phyloP scores from a whole-genome alignment of 2,888 invertebrate genomes.

The Nymphalis polychloros region DNA sequence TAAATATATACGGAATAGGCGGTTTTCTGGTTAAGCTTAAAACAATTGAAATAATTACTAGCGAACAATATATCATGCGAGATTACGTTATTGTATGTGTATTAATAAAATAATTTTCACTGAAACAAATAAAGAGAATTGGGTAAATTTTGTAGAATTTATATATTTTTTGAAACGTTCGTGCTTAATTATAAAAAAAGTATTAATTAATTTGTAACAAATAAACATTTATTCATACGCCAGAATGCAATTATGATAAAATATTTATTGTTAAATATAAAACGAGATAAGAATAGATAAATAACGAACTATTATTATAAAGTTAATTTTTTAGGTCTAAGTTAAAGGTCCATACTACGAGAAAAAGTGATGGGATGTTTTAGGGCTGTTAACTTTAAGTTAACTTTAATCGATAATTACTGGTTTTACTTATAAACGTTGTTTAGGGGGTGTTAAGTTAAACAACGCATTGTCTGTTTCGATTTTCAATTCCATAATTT shows the following conservation, averaged over 20 bases:
- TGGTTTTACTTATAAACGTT: too few relatives aligned
- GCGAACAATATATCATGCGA: not conserved
- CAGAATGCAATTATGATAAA: slow-evolving; percentile 2
- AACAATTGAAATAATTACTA: not conserved
- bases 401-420: too few relatives aligned
- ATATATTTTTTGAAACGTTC: not conserved
- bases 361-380: too few relatives aligned
- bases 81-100: not conserved
- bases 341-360: not conserved
- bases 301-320: not conserved
- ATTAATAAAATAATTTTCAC: not conserved
- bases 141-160: not conserved
- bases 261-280: not conserved
- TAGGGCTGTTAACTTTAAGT: too few relatives aligned
- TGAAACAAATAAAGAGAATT: not conserved
- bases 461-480: too few relatives aligned
- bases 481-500: too few relatives aligned
- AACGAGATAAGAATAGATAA: slow-evolving; percentile 4
- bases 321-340: not conserved
- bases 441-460: too few relatives aligned
- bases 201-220: too few relatives aligned
- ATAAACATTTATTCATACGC: too few relatives aligned
- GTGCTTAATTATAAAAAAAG: not conserved
- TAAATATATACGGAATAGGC: not conserved
- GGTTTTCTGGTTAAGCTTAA: not conserved